These are phyloP conservation scores for Cheirogaleus medius DNA, from an alignment of 2,113 vertebrate species.

Conservation along the genomic window DNA sequence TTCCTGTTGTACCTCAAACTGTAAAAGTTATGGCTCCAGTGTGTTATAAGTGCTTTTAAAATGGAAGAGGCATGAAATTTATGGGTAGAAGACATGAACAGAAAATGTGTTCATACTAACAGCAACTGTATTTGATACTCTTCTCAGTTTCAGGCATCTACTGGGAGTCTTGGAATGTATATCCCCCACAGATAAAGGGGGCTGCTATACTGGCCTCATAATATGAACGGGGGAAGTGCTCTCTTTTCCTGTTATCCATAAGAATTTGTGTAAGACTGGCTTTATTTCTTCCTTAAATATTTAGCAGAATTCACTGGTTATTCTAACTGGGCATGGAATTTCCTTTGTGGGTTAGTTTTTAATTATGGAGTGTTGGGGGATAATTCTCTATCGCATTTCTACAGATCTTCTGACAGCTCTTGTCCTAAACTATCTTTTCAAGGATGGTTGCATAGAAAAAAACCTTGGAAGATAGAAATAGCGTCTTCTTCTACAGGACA, in stretches of 20 bases:
- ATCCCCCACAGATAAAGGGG: too few species aligned
- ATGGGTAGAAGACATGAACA: too few species aligned
- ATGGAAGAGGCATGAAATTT: too few species aligned
- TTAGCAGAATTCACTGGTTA: not conserved
- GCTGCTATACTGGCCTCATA: not conserved
- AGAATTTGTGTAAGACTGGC: not conserved
- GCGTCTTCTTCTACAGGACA: not conserved
- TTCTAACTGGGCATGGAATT: not conserved
- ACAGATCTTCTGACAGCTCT: not conserved
- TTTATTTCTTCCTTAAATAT: not conserved
- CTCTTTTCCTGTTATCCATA: not conserved
- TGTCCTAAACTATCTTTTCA: not conserved
- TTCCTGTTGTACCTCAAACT: too few species aligned
- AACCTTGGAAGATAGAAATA: not conserved
- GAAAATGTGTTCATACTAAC: too few species aligned
- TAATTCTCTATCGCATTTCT: not conserved
- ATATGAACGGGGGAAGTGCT: not conserved
- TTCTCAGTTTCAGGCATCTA: too few species aligned
- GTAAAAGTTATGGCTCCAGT: too few species aligned
- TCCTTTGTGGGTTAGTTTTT: not conserved
- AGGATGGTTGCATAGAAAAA: not conserved
- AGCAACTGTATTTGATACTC: too few species aligned
- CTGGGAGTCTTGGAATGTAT: too few species aligned
- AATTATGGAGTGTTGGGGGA: not conserved
- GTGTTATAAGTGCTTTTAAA: too few species aligned